A percentile compares a stretch with the other conserved stretches of the same genome.
phyloP scores from a whole-genome alignment of 1,140 invertebrate species.

The Thaumatotibia leucotreta region DNA sequence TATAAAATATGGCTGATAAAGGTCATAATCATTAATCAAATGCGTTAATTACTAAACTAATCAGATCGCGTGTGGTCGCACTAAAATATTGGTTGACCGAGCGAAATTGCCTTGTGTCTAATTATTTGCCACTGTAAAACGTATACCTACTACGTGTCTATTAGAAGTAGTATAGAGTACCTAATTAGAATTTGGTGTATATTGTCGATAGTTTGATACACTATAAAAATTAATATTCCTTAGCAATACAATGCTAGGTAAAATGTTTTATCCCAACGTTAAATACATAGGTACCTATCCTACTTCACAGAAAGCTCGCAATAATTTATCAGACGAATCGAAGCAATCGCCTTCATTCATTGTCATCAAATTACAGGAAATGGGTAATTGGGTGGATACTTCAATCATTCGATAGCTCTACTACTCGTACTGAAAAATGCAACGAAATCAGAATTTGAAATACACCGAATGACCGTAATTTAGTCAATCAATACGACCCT shows the following conservation, averaged over 20 bases:
- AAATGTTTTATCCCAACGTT: too few species aligned
- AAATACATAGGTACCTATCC: neutral
- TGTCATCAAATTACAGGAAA: neutral
- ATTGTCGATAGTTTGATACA: too few species aligned
- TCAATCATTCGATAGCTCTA: neutral
- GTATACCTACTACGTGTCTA: too few species aligned
- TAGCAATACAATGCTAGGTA: too few species aligned
- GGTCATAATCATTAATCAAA: slow-evolving; percentile 2
- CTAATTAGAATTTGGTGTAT: too few species aligned
- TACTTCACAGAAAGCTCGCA: too few species aligned
- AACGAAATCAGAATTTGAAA: neutral
- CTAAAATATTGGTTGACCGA: neutral
- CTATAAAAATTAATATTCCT: too few species aligned
- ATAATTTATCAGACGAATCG: too few species aligned
- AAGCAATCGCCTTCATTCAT: too few species aligned
- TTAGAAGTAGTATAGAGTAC: too few species aligned
- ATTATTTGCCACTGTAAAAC: neutral
- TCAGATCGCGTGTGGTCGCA: neutral
- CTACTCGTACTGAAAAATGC: neutral
- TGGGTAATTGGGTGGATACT: neutral
- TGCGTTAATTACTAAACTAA: slow-evolving; percentile 1
- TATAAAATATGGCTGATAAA: neutral
- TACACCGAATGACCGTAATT: neutral
- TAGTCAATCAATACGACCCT: neutral
- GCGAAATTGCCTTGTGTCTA: neutral